Percentiles rank a stretch among this genome's conserved stretches.
Conservation (phyloP, 2,113 vertebrate genomes). For the Gallinago undulata region DNA sequence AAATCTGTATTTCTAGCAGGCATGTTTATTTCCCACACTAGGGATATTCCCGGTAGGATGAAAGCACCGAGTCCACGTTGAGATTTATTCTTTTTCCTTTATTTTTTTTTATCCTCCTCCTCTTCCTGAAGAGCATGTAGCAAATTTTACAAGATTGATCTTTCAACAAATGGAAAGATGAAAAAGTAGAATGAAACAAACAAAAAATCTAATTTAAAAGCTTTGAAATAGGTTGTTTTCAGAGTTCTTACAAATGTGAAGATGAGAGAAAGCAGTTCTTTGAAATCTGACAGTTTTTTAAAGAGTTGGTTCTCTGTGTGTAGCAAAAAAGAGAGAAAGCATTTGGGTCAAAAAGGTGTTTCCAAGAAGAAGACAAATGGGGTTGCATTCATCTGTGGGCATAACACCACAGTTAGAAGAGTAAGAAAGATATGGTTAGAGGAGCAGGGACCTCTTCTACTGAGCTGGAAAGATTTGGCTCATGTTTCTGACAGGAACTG, state of each 20-base stretch:
- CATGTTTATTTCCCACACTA: background rate
- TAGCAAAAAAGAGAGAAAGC: background rate
- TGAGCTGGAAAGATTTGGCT: background rate
- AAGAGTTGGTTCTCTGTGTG: background rate
- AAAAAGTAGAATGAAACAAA: background rate
- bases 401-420: background rate
- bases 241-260: background rate
- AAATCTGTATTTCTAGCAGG: background rate
- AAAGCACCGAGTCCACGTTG: background rate
- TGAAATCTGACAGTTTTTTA: background rate
- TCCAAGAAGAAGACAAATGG: background rate
- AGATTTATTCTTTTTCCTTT: no score
- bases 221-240: background rate
- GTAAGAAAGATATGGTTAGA: background rate
- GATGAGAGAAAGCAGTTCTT: background rate
- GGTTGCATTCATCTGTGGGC: background rate
- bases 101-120: accelerated
- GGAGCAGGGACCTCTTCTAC: background rate
- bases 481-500: background rate
- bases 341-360: background rate
- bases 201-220: background rate
- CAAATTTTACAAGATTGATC: background rate
- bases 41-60: background rate
- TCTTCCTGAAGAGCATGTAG: background rate
- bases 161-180: background rate